Evolutionary conservation across 2,888 invertebrate genomes (phyloP).

Genomic region (Caenorhabditis sp.): DNA sequence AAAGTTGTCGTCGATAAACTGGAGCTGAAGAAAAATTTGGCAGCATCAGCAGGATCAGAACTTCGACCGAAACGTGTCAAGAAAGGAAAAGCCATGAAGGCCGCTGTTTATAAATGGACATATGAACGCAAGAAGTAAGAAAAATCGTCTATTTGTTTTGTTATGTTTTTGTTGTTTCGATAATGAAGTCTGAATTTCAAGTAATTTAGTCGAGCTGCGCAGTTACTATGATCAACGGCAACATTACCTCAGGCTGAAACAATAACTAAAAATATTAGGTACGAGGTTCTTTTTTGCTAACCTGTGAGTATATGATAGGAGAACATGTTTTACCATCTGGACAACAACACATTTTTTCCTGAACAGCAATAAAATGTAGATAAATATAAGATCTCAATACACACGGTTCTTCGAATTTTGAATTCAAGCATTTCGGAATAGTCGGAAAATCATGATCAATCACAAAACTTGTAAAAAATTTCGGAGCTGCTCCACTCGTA

Average conservation of each 20-base stretch:
- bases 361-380: conserved; percentile 9
- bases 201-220: too few relatives aligned
- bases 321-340: conserved; percentile 6
- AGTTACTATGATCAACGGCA: not conserved
- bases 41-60: conserved; percentile 39
- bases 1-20: conserved; percentile 62
- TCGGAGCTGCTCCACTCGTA: not conserved
- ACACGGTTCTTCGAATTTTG: not conserved
- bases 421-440: not conserved
- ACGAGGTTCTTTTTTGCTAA: not conserved
- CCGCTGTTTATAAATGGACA: conserved; percentile 69
- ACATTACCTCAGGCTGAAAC: not conserved
- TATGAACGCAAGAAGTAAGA: conserved; percentile 66
- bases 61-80: conserved; percentile 59
- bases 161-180: not conserved
- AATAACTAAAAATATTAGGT: too few relatives aligned
- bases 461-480: not conserved
- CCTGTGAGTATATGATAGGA: conserved; percentile 14
- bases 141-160: not conserved
- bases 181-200: not conserved
- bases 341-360: conserved; percentile 32
- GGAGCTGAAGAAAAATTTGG: conserved; percentile 63
- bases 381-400: conserved; percentile 12
- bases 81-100: conserved; percentile 57
- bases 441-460: conserved; percentile 16